Percentiles rank a stretch among this genome's conserved stretches.
phyloP scores from a whole-genome alignment of 1,140 invertebrate species.

The Parapsyche elsis region DNA sequence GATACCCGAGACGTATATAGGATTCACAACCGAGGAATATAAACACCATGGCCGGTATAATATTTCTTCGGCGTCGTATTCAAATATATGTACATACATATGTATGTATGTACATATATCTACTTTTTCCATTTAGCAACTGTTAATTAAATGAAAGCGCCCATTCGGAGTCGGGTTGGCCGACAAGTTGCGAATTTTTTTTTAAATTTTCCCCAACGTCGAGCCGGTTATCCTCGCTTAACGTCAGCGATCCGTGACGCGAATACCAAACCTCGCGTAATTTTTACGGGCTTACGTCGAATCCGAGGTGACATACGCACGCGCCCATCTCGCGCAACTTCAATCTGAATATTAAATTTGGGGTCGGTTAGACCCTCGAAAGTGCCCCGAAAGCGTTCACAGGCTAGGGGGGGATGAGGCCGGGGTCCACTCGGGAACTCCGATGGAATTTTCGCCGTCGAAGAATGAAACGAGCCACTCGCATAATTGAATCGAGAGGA shows the following conservation, averaged over 20 bases:
- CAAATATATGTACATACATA: neutral
- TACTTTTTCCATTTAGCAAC: neutral
- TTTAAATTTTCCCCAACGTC: neutral
- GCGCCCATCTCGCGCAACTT: neutral
- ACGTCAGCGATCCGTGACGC: neutral
- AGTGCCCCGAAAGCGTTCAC: neutral
- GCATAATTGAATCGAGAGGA: neutral
- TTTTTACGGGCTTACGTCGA: constrained; percentile 10
- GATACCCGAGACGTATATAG: no score
- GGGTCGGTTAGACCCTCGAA: neutral
- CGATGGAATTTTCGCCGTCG: neutral
- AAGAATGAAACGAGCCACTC: neutral
- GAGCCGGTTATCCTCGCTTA: neutral
- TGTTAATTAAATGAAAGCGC: no score
- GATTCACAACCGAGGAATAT: no score
- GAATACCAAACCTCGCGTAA: neutral
- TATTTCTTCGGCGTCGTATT: no score
- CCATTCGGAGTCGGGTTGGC: neutral
- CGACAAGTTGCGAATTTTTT: neutral
- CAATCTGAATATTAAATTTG: constrained; percentile 36
- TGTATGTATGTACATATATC: neutral
- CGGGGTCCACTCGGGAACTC: neutral
- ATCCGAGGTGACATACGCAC: constrained; percentile 26
- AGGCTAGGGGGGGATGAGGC: neutral
- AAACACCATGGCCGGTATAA: no score